Conservation (phyloP, 1,140 invertebrate species). For the Leptopilina boulardi region DNA sequence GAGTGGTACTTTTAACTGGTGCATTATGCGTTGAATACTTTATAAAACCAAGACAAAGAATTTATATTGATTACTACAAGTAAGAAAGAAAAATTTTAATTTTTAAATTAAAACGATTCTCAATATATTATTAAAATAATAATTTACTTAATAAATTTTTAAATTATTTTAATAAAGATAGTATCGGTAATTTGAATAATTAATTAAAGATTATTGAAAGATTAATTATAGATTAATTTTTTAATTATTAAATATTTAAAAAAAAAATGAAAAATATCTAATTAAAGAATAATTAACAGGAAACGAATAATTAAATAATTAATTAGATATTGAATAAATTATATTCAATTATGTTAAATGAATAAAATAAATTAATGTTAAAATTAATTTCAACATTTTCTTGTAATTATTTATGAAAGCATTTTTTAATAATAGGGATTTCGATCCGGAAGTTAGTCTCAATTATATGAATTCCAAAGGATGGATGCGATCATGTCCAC, state of each 20-base stretch:
- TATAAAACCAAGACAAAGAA: background rate
- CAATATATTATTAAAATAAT: background rate
- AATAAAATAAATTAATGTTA: too few species aligned
- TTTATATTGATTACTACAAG: background rate
- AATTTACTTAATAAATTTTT: background rate
- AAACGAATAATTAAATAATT: too few species aligned
- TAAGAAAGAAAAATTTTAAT: background rate
- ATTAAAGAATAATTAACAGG: background rate
- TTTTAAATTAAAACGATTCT: too few species aligned
- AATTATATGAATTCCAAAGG: background rate
- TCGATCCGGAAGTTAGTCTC: constrained; percentile 18
- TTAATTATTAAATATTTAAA: too few species aligned
- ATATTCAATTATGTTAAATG: too few species aligned
- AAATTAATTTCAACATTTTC: too few species aligned
- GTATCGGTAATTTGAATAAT: background rate
- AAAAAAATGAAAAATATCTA: background rate
- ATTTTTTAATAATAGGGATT: constrained; percentile 17
- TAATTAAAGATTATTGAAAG: constrained; percentile 18
- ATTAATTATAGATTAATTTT: too few species aligned
- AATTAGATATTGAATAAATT: too few species aligned
- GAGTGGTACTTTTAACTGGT: background rate
- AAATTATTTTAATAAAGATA: background rate
- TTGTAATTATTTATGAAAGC: background rate
- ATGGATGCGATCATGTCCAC: background rate
- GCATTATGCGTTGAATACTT: background rate